Conservation (phyloP, 2,113 vertebrate species). For the Eretmochelys imbricata region DNA sequence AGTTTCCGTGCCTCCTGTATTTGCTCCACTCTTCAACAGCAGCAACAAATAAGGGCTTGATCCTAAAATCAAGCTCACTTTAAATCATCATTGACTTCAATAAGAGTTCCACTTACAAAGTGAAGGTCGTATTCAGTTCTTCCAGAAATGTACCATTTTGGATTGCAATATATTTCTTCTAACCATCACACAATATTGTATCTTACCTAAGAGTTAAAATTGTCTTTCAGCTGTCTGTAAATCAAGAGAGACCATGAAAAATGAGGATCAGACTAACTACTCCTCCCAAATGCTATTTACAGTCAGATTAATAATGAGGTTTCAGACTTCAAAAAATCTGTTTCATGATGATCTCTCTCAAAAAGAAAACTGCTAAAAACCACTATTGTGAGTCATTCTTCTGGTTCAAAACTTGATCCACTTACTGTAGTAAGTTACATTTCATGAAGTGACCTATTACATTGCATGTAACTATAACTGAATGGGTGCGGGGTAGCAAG, state of each 20-base stretch:
- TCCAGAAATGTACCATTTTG: neutral
- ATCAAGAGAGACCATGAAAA: neutral
- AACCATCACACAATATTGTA: neutral
- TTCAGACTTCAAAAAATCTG: neutral
- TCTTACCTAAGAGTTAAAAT: neutral
- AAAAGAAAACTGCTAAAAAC: slow-evolving; percentile 20
- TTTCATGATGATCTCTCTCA: neutral
- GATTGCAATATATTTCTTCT: neutral
- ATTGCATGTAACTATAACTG: neutral
- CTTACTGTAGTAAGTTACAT: neutral
- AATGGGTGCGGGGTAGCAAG: neutral
- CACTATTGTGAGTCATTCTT: neutral
- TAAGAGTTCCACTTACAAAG: neutral
- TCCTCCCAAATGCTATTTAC: neutral
- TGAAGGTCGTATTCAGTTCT: neutral
- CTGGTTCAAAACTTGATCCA: neutral
- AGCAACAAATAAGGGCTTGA: neutral
- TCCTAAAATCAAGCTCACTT: neutral
- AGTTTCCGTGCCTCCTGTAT: neutral
- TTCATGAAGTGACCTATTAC: neutral
- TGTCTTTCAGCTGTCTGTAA: neutral
- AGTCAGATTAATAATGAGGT: neutral
- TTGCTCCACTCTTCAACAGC: neutral
- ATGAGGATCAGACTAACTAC: neutral
- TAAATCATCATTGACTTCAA: neutral